Evolutionary conservation across 2,888 invertebrate species (phyloP), one percentile per base, ranked within the genome.

Genomic region (Melinopterus prodromus): DNA sequence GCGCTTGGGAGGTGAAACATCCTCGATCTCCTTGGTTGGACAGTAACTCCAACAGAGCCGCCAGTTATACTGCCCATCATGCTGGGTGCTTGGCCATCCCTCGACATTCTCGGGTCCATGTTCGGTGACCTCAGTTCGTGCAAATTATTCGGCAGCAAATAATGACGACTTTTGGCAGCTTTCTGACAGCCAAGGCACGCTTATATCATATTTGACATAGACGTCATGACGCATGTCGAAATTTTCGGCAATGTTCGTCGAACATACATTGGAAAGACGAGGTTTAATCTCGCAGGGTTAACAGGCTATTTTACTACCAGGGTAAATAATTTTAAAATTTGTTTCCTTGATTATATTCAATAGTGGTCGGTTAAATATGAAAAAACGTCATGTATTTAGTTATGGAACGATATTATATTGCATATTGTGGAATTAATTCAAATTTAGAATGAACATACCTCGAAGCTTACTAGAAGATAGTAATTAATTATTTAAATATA

Each of bases 1-100:
- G 71, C 70, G 38, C 81, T 80, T n/a, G 77, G 78, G 15, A 79
- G 16, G 12, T 72, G 79, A 16, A 76, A 80, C 78, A 78, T 79
- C 71, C 79, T 79, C 4, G 80, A 77, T 74, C 16, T 26, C 35
- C 36, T 74, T 35, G 74, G 74, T 36, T 74, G 74, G 35, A 74
- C 26, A 6, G 16, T 74, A n/a, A 37, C 74, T 7, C 36, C 36
- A 2, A 35, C 16, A 71, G n/a, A 14, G 5, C 5, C n/a, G 3
- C 35, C 35, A 36, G 9, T 53, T 1, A 53, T 9, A 53, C 53
- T 53, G 12, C 53, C 53, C 53, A 53, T 53, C 5, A 53, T 53
- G 53, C 53, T 53, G 53, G 53, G 9, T 53, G 53, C 26, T 1
- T 1, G 26, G 26, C 26, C 26, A 26, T 26, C 26, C 26, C 26